Conservation (phyloP, 2,888 invertebrate genomes). For the Drosophila maculinotata region DNA sequence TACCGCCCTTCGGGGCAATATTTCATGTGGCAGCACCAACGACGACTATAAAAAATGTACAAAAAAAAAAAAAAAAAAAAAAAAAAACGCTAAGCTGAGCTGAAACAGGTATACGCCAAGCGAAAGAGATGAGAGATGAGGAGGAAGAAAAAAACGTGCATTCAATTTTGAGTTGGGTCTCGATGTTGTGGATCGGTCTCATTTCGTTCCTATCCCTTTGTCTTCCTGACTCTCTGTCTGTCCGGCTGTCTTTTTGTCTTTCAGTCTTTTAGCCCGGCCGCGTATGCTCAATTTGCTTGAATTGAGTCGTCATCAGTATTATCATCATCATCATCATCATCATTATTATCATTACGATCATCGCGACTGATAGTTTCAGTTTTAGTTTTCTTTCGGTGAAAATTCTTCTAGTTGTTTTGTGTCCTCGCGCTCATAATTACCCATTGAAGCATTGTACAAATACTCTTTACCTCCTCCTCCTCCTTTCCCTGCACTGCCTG, state of each 20-base stretch:
- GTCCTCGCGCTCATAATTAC: slow-evolving; percentile 25
- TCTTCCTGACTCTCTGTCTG: background rate
- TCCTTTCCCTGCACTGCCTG: background rate
- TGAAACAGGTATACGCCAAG: slow-evolving; percentile 20
- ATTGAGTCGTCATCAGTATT: slow-evolving; percentile 64
- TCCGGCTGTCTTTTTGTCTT: slow-evolving; percentile 8
- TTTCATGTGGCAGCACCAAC: slow-evolving; percentile 66
- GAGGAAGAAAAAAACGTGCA: slow-evolving; percentile 47
- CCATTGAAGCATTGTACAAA: slow-evolving; percentile 36
- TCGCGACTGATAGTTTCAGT: slow-evolving; percentile 17
- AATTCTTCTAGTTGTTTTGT: slow-evolving; percentile 42
- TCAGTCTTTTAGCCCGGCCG: too few species aligned
- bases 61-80: background rate
- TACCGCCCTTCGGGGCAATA: slow-evolving; percentile 83
- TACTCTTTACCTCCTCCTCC: background rate
- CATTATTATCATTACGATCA: slow-evolving; percentile 31
- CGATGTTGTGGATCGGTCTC: slow-evolving; percentile 38
- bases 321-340: slow-evolving; percentile 18
- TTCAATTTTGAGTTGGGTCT: slow-evolving; percentile 54
- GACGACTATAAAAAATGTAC: slow-evolving; percentile 26
- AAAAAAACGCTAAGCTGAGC: background rate
- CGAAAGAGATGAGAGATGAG: slow-evolving; percentile 10
- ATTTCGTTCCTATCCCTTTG: slow-evolving; percentile 20
- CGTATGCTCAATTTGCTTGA: slow-evolving; percentile 41
- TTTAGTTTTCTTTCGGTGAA: slow-evolving; percentile 35